Evolutionary conservation across 2,113 vertebrate species (phyloP), one percentile per base, ranked within the genome.

Genomic region (Propithecus coquereli): DNA sequence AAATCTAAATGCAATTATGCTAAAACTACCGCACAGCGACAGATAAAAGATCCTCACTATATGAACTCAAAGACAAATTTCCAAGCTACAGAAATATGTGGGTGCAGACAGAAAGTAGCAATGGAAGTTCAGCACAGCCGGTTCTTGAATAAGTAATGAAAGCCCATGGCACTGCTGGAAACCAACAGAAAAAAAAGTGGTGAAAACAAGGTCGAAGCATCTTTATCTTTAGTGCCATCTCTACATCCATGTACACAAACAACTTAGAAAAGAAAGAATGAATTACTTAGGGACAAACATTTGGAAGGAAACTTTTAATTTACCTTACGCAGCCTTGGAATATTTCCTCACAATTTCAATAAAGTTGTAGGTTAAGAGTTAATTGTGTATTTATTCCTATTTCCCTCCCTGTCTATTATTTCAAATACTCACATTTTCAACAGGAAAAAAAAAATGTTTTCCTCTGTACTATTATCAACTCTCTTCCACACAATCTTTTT

Each of bases 1-100:
- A 92, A 86, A 93, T 95, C 80, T 84, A 92, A 97, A 96, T 77
- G n/a, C 65, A 96, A 82, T 97, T 95, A 92, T 90, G 80, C 30
- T 92, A 90, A 95, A 84, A 17, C 40, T 77, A 90, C 11, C 18
- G 43, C 50, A 74, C 9, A 73, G 61, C 86, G 61, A 81, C 63
- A 95, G 93, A 91, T 93, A 52, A 96, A 95, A 71, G 16, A 68
- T 82, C 34, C 47, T 91, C 79, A 79, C 40, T 81, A 79, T 18
- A 85, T 82, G 68, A 92, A 82, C 37, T 95, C 82, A 95, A 95
- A 97, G 81, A 61, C 59, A 88, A 91, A 96, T 86, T 90, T 85
- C 85, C 37, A n/a, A 94, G 85, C 70, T 66, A 82, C 25, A 65
- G 59, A 91, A 96, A 77, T 85, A 57, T 77, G 43, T 96, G 54